Evolutionary conservation across 1,140 invertebrate genomes (phyloP).

Genomic region (Drosophila bipectinata): DNA sequence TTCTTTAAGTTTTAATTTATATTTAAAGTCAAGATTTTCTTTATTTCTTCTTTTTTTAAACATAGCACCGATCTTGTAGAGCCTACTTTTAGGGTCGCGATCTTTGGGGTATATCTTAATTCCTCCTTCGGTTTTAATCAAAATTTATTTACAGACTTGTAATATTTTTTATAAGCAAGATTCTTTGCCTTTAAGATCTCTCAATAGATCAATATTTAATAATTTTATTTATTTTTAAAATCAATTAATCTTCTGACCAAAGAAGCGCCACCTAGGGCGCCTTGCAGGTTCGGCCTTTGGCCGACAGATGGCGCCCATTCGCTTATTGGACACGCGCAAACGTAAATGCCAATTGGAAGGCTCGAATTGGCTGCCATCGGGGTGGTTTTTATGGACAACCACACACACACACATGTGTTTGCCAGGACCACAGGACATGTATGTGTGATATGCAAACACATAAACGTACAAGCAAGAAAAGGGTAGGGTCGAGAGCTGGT

Average conservation of each 20-base stretch:
- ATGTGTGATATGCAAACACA: conserved; percentile 13
- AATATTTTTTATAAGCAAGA: too few species aligned
- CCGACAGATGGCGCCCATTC: conserved; percentile 59
- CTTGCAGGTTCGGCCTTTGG: conserved; percentile 18
- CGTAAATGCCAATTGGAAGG: conserved; percentile 77
- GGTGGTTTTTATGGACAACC: conserved; percentile 58
- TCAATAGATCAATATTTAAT: neutral
- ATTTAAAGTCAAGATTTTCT: neutral
- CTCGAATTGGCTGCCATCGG: conserved; percentile 56
- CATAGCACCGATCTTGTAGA: conserved; percentile 37
- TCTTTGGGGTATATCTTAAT: neutral
- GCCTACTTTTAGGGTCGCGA: conserved; percentile 48
- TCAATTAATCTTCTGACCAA: conserved; percentile 4
- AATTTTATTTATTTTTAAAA: neutral
- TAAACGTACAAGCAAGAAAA: neutral
- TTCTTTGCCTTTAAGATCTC: neutral
- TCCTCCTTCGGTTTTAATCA: neutral
- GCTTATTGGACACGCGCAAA: conserved; percentile 76
- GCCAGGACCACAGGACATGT: conserved; percentile 7
- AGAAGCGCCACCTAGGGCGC: conserved; percentile 62
- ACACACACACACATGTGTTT: conserved; percentile 20
- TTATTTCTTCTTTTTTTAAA: neutral
- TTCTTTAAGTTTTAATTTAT: neutral
- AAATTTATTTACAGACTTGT: too few species aligned
- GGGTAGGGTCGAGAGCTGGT: conserved; percentile 25